These are phyloP conservation scores for Ascidia mentula DNA, from an alignment of 23 tunicate genomes.

Conservation along the genomic window DNA sequence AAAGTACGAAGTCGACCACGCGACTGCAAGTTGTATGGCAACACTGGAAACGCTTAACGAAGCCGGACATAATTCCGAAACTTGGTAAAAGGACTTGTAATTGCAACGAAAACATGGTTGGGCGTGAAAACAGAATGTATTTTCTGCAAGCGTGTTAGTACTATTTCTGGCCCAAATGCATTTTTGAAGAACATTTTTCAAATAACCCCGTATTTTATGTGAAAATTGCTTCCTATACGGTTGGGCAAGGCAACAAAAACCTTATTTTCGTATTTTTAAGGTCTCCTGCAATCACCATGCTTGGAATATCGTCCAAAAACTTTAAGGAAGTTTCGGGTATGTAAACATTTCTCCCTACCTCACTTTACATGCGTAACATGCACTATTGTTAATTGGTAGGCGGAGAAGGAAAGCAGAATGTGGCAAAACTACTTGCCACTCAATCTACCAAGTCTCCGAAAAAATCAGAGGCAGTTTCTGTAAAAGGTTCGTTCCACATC, in stretches of 20 bases:
- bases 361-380: neutral
- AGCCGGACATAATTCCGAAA: slow-evolving; percentile 14
- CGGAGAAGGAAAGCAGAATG: neutral
- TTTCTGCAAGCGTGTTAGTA: too few relatives aligned
- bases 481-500: too few relatives aligned
- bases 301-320: slow-evolving; percentile 47
- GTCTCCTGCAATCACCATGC: slow-evolving; percentile 56
- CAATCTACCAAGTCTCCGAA: neutral
- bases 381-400: neutral
- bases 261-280: neutral
- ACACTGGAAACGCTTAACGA: slow-evolving; percentile 46
- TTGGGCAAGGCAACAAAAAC: too few relatives aligned
- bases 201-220: too few relatives aligned
- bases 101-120: too few relatives aligned
- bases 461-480: neutral
- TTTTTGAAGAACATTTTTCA: too few relatives aligned
- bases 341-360: too few relatives aligned
- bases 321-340: slow-evolving; percentile 14
- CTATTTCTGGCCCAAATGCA: too few relatives aligned
- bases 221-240: too few relatives aligned
- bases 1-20: slow-evolving; percentile 45
- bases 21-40: slow-evolving; percentile 19
- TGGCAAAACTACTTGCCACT: neutral
- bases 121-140: too few relatives aligned
- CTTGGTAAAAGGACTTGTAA: slow-evolving; percentile 23